Evolutionary conservation across 2,888 invertebrate genomes (phyloP).

Genomic region (Lacanobia wlatinum): DNA sequence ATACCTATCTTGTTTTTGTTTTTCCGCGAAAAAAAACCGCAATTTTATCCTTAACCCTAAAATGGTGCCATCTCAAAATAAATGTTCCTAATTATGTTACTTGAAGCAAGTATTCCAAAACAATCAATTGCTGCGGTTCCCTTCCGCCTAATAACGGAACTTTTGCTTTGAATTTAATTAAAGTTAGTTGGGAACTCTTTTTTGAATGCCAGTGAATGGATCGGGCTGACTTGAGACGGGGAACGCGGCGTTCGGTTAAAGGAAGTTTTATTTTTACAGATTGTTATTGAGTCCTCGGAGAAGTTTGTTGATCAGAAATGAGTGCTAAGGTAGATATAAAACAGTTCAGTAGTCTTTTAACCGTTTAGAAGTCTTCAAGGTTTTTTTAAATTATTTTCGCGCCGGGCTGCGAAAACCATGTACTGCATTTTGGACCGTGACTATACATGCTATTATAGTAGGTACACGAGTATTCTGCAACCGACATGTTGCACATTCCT

Average conservation of each 20-base stretch:
- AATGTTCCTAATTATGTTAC: conserved; percentile 35
- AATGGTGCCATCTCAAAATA: conserved; percentile 7
- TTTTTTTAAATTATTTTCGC: too few relatives aligned
- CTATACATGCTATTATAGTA: not conserved
- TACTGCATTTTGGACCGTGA: not conserved
- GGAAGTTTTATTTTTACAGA: conserved; percentile 17
- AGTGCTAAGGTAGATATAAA: not conserved
- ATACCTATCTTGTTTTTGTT: too few relatives aligned
- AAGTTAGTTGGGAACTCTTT: conserved; percentile 38
- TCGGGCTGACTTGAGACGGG: conserved; percentile 11
- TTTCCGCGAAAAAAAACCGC: too few relatives aligned
- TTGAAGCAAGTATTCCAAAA: conserved; percentile 26
- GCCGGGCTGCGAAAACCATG: too few relatives aligned
- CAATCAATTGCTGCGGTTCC: conserved; percentile 40
- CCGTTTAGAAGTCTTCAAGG: too few relatives aligned
- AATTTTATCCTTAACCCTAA: too few relatives aligned
- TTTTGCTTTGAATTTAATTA: conserved; percentile 65
- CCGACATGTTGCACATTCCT: not conserved
- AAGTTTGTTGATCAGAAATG: conserved; percentile 14
- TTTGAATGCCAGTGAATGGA: conserved; percentile 40
- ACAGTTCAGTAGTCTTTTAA: not conserved
- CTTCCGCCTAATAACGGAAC: conserved; percentile 36
- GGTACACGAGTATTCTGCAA: not conserved
- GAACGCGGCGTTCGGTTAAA: not conserved
- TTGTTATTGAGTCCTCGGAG: conserved; percentile 25